These are phyloP conservation scores for Dryobates pubescens DNA, from an alignment of 2,797 vertebrate genomes.

Conservation along the genomic window DNA sequence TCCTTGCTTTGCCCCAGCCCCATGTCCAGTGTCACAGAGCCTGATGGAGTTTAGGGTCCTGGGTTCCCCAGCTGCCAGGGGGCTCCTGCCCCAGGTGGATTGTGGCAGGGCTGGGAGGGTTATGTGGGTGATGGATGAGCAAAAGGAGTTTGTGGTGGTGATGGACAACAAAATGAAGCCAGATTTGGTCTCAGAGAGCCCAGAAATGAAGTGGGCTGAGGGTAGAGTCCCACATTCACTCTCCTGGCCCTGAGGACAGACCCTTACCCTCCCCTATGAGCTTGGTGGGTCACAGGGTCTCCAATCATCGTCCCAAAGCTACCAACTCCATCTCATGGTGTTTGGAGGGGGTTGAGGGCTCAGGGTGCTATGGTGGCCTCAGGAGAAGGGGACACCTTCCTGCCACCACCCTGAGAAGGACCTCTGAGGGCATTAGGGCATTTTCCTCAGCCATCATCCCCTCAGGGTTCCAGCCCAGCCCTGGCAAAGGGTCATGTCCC, in stretches of 20 bases:
- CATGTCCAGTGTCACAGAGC: accelerated
- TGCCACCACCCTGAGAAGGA: background rate
- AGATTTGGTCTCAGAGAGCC: background rate
- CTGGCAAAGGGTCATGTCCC: accelerated
- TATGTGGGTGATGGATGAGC: accelerated
- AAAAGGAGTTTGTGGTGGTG: background rate
- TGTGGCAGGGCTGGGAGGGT: accelerated
- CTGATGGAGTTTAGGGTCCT: accelerated
- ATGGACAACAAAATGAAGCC: accelerated
- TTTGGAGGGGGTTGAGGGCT: accelerated
- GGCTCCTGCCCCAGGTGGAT: accelerated
- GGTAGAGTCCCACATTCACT: background rate
- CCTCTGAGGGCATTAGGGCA: background rate
- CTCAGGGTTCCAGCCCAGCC: accelerated
- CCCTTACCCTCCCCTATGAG: accelerated
- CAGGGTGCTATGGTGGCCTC: accelerated
- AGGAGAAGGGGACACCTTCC: accelerated
- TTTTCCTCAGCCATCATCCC: accelerated
- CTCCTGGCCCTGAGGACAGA: background rate
- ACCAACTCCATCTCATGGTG: accelerated
- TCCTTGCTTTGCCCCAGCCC: background rate
- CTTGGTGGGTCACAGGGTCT: background rate
- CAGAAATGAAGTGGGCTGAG: background rate
- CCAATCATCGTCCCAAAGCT: background rate
- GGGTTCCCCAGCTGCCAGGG: background rate